Base-by-base conservation (phyloP, 2,113 vertebrate genomes). In the Speoplatyrhinus poulsoni region DNA sequence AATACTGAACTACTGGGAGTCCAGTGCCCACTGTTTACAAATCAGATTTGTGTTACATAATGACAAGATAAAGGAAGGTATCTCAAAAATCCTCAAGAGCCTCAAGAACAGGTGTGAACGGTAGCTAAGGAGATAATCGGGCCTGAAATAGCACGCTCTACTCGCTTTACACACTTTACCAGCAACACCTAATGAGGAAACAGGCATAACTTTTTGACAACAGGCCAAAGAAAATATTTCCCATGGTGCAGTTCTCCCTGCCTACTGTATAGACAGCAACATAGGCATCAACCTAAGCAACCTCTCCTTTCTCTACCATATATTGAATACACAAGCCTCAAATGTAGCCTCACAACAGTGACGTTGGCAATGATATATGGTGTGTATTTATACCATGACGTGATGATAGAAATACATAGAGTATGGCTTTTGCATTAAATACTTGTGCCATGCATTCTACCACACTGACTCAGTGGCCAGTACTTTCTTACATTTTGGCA, bases 1-100 rank as follows among this genome's bases (percentile, higher is more conserved):
- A 88, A 80, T 87, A 76, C 83, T 81, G 84, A 79, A 76, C 69
- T 58, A 73, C 71, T 62, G 63, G 80, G 73, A 75, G 75, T 63
- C 65, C 60, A 57, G 55, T 72, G 74, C 41, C 66, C 16, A n/a
- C 60, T 59, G 64, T 41, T 72, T 60, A 71, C 62, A 12, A 49
- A 52, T 58, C 46, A 75, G 65, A 36, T 6, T 76, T 49, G 60
- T 59, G 12, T 26, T 48, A 26, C 60, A 62, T 59, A 65, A 32
- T 17, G 41, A 12, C 9, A 12, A 7, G 8, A 17, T 1, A 19
- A 66, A 33, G 50, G 9, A n/a, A 33, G 15, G 5, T 48, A 66
- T 10, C 13, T 9, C 26, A 26, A 26, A 26, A 3, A 9, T 3
- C 11, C 49, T 12, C 10, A 52, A 15, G 49, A 52, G 13, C 10